These are phyloP conservation scores for Holothuria glaberrima DNA, from an alignment of 35 echinoderm and acorn worm species.

Conservation along the genomic window DNA sequence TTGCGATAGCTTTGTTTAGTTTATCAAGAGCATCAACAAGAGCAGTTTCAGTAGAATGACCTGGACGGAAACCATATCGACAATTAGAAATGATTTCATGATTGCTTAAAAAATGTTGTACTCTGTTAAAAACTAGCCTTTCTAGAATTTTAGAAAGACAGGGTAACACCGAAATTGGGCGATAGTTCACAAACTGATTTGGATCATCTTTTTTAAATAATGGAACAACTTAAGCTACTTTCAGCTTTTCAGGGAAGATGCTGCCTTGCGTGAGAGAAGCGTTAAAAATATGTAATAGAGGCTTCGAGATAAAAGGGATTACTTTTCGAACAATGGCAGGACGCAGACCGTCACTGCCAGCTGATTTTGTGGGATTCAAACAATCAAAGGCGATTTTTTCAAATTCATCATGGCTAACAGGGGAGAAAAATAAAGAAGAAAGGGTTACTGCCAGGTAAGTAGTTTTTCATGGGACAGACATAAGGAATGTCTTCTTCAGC, in stretches of 20 bases:
- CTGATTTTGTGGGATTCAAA: constrained; percentile 1
- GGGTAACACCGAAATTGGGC: constrained; percentile 20
- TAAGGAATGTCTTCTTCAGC: not conserved
- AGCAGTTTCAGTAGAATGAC: not conserved
- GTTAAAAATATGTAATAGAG: not conserved
- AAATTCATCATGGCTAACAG: not conserved
- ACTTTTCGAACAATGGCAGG: constrained; percentile 20
- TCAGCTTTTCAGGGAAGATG: constrained; percentile 32
- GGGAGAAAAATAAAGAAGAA: constrained; percentile 12
- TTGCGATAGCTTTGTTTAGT: too few relatives aligned
- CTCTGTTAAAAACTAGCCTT: constrained; percentile 2
- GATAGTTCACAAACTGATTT: constrained; percentile 10
- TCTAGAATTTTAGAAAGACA: constrained; percentile 19
- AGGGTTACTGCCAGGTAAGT: not conserved
- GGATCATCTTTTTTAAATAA: not conserved
- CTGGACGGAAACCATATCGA: not conserved
- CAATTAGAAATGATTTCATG: not conserved
- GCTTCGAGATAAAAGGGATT: not conserved
- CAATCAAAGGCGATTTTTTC: not conserved
- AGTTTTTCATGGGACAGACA: not conserved
- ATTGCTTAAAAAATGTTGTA: not conserved
- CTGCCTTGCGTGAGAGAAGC: not conserved
- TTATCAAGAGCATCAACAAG: not conserved
- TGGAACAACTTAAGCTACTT: constrained; percentile 13
- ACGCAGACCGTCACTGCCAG: constrained; percentile 31